A percentile compares a stretch with the other conserved stretches of the same genome.
Conservation (phyloP, 2,888 invertebrate species). For the Tipula vernalis region DNA sequence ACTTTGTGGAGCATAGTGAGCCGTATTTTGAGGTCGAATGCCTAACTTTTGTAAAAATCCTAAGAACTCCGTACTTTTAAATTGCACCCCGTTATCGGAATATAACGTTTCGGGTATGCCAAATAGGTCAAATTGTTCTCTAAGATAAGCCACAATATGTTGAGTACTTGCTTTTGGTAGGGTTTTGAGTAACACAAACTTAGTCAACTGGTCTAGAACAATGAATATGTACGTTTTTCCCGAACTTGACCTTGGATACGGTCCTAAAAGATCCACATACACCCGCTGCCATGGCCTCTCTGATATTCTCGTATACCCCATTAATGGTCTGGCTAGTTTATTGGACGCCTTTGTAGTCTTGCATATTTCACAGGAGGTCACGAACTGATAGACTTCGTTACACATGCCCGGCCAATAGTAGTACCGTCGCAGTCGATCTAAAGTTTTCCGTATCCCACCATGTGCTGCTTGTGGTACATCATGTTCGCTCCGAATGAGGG, state of each 20-base stretch:
- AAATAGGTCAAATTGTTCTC: slow-evolving; percentile 17
- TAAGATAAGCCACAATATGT: neutral
- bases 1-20: slow-evolving; percentile 22
- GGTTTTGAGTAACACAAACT: neutral
- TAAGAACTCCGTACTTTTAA: slow-evolving; percentile 12
- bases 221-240: neutral
- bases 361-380: neutral
- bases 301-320: neutral
- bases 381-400: neutral
- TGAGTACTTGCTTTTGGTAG: neutral
- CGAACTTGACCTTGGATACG: neutral
- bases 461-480: neutral
- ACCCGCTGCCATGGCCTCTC: too few relatives aligned
- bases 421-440: neutral
- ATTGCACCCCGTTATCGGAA: slow-evolving; percentile 20
- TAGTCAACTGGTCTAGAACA: too few relatives aligned
- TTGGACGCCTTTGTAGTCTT: neutral
- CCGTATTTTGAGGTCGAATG: slow-evolving; percentile 14
- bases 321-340: neutral
- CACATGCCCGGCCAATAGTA: slow-evolving; percentile 14
- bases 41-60: slow-evolving; percentile 12
- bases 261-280: neutral
- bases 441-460: too few relatives aligned
- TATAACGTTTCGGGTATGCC: slow-evolving; percentile 17
- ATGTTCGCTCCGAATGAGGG: neutral